Evolutionary conservation across 2,113 vertebrate genomes (phyloP).

Genomic region (Elephantulus edwardii): DNA sequence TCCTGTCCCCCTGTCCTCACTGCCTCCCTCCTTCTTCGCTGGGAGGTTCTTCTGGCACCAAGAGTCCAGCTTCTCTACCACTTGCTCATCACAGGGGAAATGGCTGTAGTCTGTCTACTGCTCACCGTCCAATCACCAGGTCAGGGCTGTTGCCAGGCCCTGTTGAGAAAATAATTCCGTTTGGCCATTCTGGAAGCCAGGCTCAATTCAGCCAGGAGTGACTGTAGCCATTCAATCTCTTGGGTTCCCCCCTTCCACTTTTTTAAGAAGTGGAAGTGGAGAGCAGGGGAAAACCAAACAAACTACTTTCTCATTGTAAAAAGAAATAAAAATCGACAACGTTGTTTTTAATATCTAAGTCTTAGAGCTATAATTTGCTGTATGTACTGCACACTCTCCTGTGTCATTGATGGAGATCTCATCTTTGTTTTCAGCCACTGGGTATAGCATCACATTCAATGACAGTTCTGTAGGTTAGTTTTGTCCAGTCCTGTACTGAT

Average conservation of each 20-base stretch:
- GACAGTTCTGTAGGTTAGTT: background rate
- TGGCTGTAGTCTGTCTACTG: no score
- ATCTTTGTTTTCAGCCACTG: constrained; percentile 45
- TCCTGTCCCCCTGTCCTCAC: background rate
- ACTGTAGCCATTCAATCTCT: background rate
- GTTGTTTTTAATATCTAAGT: constrained; percentile 50
- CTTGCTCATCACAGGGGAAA: background rate
- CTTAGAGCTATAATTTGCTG: constrained; percentile 24
- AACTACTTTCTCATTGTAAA: constrained; percentile 46
- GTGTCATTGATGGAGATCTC: background rate
- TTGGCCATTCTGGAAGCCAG: background rate
- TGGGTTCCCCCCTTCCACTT: constrained; percentile 4
- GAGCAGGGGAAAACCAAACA: constrained; percentile 23
- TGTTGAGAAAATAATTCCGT: background rate
- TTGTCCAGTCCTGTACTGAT: background rate
- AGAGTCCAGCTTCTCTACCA: background rate
- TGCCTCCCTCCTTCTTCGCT: background rate
- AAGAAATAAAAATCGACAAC: constrained; percentile 50
- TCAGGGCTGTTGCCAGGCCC: background rate
- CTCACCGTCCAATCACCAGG: background rate
- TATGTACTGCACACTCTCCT: constrained; percentile 49
- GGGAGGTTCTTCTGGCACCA: background rate
- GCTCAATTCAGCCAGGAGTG: background rate
- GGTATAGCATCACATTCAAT: background rate
- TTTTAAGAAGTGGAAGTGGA: constrained; percentile 24